Evolutionary conservation across 2,113 vertebrate genomes (phyloP).

Genomic region (Nothobranchius kuhntae): DNA sequence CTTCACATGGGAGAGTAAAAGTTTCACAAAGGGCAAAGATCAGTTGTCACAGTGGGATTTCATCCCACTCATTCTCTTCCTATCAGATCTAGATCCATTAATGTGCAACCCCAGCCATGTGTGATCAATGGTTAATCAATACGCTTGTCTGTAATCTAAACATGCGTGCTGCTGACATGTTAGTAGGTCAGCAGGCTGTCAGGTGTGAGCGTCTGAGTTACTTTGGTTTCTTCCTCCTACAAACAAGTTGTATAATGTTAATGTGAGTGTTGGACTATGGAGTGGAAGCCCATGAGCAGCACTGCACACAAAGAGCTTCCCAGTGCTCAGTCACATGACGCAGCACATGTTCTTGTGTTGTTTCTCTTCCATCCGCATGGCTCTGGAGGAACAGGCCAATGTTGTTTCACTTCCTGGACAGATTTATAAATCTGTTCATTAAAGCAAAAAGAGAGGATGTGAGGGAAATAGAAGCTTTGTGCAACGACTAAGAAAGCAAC

Average conservation of each 20-base stretch:
- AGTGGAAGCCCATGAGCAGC: slow-evolving; percentile 27
- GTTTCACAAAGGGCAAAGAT: neutral
- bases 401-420: slow-evolving; percentile 5
- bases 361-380: slow-evolving; percentile 11
- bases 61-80: slow-evolving; percentile 1
- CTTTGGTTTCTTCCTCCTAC: neutral
- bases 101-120: slow-evolving; percentile 11
- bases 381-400: neutral
- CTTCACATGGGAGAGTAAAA: neutral
- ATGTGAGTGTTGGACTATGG: neutral
- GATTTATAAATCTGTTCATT: neutral
- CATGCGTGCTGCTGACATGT: neutral
- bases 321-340: slow-evolving; percentile 47
- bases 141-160: slow-evolving; percentile 25
- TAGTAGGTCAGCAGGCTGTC: slow-evolving; percentile 23
- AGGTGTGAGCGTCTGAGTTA: neutral
- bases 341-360: slow-evolving; percentile 37
- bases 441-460: neutral
- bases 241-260: neutral
- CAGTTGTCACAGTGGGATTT: slow-evolving; percentile 2
- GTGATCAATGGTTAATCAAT: slow-evolving; percentile 49
- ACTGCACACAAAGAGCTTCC: slow-evolving; percentile 5
- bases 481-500: too few species aligned
- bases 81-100: neutral
- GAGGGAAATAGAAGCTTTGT: too few species aligned